phyloP scores from a whole-genome alignment of 1,140 invertebrate genomes.

The Penaeus indicus region DNA sequence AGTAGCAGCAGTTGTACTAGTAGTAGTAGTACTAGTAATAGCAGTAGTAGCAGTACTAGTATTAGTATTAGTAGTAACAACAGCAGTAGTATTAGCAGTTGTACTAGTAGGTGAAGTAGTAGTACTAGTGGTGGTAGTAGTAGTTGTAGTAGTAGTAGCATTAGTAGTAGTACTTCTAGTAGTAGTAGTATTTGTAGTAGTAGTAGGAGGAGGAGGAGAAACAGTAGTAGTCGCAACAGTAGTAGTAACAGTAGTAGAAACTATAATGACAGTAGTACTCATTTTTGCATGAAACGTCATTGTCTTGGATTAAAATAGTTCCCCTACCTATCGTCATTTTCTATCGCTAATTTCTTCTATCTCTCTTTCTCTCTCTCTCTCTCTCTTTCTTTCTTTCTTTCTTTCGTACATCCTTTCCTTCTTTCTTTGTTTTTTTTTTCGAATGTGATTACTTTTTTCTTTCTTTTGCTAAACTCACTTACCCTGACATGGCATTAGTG shows the following conservation, averaged over 20 bases:
- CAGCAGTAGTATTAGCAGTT: not conserved
- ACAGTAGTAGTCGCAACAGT: not conserved
- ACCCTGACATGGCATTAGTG: no score
- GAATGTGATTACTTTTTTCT: no score
- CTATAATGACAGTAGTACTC: not conserved
- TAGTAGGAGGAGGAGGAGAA: not conserved
- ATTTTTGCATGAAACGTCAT: not conserved
- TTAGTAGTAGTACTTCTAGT: not conserved
- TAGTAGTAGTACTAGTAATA: not conserved
- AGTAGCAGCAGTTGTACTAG: not conserved
- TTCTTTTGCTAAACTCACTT: no score
- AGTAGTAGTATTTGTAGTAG: not conserved
- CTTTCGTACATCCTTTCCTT: no score
- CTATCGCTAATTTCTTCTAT: not conserved
- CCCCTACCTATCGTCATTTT: not conserved
- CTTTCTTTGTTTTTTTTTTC: no score
- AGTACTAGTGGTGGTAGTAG: not conserved
- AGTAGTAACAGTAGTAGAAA: not conserved
- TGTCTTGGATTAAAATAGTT: not conserved
- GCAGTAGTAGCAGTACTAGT: not conserved
- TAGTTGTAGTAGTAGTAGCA: not conserved
- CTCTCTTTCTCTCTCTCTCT: no score
- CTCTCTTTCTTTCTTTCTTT: no score
- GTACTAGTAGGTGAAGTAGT: not conserved
- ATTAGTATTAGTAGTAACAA: not conserved